Percentiles rank a stretch among this genome's conserved stretches.
Conservation (phyloP, 2,797 vertebrate species). For the Spinus olivaceus region DNA sequence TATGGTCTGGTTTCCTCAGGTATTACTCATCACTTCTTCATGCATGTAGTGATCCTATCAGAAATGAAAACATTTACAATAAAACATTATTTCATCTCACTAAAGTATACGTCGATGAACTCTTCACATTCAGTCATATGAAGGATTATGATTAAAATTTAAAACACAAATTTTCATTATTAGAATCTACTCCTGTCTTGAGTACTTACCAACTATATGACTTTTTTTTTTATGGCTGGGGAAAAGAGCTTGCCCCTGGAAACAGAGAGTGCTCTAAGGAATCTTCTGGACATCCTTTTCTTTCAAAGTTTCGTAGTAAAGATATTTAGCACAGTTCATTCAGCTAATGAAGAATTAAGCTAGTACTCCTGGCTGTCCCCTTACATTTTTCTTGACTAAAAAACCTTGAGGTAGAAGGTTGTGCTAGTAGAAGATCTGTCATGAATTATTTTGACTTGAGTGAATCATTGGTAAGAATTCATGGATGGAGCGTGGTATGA, state of each 20-base stretch:
- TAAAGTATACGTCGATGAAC: background rate
- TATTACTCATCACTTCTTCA: background rate
- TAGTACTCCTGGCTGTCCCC: background rate
- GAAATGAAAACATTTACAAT: background rate
- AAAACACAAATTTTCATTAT: background rate
- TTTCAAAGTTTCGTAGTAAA: background rate
- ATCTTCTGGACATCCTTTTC: background rate
- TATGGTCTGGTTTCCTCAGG: background rate
- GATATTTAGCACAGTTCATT: background rate
- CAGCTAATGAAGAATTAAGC: background rate
- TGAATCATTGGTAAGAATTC: background rate
- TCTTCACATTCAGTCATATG: background rate
- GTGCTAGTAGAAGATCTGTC: background rate
- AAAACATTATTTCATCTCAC: background rate
- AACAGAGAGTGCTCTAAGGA: background rate
- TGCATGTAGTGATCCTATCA: background rate
- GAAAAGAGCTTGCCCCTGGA: background rate
- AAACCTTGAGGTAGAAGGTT: background rate
- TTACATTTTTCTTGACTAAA: background rate
- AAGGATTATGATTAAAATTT: constrained; percentile 18
- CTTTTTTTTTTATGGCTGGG: background rate
- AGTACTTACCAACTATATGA: background rate
- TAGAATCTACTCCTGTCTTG: background rate
- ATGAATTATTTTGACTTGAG: background rate
- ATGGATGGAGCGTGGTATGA: background rate